Percentiles rank a stretch among this genome's conserved stretches.
These are phyloP conservation scores for Nasonia oneida DNA, from an alignment of 2,888 invertebrate genomes.

Conservation along the genomic window DNA sequence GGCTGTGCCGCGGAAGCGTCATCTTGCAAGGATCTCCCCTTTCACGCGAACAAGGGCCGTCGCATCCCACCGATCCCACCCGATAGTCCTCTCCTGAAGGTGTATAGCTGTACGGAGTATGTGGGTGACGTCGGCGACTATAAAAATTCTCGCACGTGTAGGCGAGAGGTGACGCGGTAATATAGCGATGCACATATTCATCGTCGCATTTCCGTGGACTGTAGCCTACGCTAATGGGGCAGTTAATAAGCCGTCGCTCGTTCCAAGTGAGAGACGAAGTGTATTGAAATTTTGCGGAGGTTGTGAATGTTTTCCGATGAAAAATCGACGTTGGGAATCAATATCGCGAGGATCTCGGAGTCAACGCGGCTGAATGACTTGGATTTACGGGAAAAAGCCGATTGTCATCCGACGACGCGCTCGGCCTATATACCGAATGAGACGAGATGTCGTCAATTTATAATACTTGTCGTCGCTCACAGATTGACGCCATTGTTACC, in stretches of 20 bases:
- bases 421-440: conserved; percentile 23
- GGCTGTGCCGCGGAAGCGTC: conserved; percentile 20
- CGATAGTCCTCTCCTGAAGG: not conserved
- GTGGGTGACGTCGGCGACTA: conserved; percentile 4
- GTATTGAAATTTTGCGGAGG: conserved; percentile 8
- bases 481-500: conserved; percentile 54
- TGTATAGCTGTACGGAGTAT: not conserved
- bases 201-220: not conserved
- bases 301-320: not conserved
- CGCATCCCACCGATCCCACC: not conserved
- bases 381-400: conserved; percentile 23
- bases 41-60: conserved; percentile 8
- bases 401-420: not conserved
- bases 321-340: not conserved
- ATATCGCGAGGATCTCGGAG: conserved; percentile 21
- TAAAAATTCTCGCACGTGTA: not conserved
- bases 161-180: not conserved
- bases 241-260: conserved; percentile 27
- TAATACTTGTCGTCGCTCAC: not conserved
- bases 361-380: conserved; percentile 3
- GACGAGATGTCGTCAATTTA: conserved; percentile 38
- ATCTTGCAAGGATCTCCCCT: conserved; percentile 41
- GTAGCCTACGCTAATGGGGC: conserved; percentile 12
- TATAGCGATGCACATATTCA: conserved; percentile 4
- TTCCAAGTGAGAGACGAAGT: not conserved